Conservation (phyloP, 2,113 vertebrate species). For the Nothocercus nigrocapillus region DNA sequence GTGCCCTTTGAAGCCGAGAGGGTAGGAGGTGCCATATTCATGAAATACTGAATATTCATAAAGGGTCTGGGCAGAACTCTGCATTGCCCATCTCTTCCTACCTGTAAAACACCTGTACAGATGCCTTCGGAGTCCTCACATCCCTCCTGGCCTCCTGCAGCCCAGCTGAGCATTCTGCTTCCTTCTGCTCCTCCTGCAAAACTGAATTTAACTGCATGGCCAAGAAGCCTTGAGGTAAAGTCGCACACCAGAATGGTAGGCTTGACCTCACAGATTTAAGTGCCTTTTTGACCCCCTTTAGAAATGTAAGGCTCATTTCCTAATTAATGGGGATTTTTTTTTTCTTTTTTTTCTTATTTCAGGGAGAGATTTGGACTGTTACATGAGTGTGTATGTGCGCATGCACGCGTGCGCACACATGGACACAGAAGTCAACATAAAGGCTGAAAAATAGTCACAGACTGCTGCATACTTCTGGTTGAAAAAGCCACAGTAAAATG, state of each 20-base stretch:
- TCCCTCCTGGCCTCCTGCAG: not conserved
- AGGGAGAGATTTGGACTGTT: not conserved
- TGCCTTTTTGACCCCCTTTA: not conserved
- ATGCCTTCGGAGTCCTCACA: not conserved
- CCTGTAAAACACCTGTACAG: not conserved
- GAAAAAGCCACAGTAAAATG: not conserved
- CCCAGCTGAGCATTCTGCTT: not conserved
- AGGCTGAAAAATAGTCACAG: not conserved
- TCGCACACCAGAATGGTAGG: not conserved
- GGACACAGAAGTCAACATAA: not conserved
- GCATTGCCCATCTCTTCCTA: not conserved
- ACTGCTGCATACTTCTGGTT: not conserved
- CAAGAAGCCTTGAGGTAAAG: not conserved
- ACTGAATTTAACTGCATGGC: not conserved
- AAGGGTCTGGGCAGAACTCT: not conserved
- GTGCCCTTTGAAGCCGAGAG: not conserved
- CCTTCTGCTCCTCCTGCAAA: not conserved
- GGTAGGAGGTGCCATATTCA: not conserved
- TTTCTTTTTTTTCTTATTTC: not conserved
- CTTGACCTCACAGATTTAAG: not conserved
- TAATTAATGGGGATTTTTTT: not conserved
- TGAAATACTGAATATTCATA: not conserved
- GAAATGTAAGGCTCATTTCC: not conserved
- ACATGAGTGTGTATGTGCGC: not conserved
- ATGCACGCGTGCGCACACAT: not conserved